phyloP scores from a whole-genome alignment of 2,113 vertebrate genomes.

The Laticauda colubrina region DNA sequence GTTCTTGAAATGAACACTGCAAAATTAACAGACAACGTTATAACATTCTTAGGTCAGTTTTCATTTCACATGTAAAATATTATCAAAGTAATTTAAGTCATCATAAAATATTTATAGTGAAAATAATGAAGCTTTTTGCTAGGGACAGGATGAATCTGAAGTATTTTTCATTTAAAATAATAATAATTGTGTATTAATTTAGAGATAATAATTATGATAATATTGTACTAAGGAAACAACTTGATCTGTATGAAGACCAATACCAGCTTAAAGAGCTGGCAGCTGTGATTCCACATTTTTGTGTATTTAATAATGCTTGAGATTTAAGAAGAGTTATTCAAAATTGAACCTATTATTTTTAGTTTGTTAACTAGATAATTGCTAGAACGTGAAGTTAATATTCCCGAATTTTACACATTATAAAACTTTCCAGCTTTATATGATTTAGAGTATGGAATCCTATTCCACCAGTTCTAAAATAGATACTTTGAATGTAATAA shows the following conservation, averaged over 20 bases:
- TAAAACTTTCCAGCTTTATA: neutral
- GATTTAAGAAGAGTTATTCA: neutral
- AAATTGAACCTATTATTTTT: neutral
- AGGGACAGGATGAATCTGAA: slow-evolving; percentile 13
- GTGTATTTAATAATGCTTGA: neutral
- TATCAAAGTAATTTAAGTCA: neutral
- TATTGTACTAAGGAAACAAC: neutral
- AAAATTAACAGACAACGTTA: slow-evolving; percentile 80
- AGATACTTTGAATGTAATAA: neutral
- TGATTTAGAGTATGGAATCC: neutral
- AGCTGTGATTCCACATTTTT: neutral
- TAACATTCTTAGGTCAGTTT: slow-evolving; percentile 82
- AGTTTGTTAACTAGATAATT: neutral
- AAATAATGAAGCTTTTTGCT: neutral
- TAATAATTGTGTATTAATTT: neutral
- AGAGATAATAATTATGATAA: neutral
- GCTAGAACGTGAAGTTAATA: neutral
- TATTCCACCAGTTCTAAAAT: neutral
- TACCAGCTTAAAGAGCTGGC: neutral
- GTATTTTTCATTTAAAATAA: neutral
- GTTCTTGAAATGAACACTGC: slow-evolving; percentile 93
- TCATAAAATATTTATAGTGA: slow-evolving; percentile 1
- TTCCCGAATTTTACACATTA: neutral
- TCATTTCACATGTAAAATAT: slow-evolving; percentile 32
- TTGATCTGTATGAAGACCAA: neutral